Evolutionary conservation across 2,113 vertebrate genomes (phyloP).

Genomic region (Sigmodon hispidus): DNA sequence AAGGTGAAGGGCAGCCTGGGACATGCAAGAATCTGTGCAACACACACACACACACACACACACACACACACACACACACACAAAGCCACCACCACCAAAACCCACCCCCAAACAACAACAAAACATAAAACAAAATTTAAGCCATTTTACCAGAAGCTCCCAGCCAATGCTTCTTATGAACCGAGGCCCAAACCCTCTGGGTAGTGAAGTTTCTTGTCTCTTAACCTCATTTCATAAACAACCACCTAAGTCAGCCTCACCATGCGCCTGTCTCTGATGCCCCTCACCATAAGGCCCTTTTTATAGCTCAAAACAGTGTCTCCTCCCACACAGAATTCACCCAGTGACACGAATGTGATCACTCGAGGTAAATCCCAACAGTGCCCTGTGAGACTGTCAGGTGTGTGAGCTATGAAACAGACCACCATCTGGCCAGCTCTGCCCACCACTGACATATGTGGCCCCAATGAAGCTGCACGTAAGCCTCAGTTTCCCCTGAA

Average conservation of each 20-base stretch:
- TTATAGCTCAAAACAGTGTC: neutral
- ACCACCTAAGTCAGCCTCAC: neutral
- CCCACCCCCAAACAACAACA: too few relatives aligned
- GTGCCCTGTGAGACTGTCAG: too few relatives aligned
- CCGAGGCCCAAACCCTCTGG: neutral
- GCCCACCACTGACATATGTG: neutral
- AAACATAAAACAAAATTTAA: neutral
- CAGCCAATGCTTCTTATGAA: neutral
- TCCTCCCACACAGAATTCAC: neutral
- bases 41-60: too few relatives aligned
- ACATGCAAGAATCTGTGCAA: too few relatives aligned
- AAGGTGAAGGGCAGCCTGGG: neutral
- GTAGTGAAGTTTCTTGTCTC: neutral
- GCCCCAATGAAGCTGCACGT: neutral
- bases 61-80: too few relatives aligned
- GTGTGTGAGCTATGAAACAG: neutral
- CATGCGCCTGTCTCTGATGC: neutral
- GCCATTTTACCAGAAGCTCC: neutral
- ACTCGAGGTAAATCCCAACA: neutral
- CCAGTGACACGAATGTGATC: neutral
- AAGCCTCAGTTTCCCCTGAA: neutral
- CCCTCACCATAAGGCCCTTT: neutral
- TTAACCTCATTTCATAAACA: neutral
- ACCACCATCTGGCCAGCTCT: neutral
- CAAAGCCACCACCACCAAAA: too few relatives aligned